Conservation (phyloP, 2,888 invertebrate genomes). For the Cataglyphis livida region DNA sequence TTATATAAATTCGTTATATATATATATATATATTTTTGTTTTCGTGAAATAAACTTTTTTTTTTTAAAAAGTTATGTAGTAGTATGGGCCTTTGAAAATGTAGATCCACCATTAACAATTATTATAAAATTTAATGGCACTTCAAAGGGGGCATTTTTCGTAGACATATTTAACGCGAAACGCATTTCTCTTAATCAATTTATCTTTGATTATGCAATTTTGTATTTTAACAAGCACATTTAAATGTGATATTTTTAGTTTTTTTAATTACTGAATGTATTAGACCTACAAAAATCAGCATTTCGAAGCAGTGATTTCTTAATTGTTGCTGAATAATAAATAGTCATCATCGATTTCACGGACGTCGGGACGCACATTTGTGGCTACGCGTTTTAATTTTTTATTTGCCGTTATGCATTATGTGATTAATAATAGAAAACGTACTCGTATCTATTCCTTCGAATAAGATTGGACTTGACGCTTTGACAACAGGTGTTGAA, state of each 20-base stretch:
- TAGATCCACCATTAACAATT: neutral
- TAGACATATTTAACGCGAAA: neutral
- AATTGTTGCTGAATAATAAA: slow-evolving; percentile 25
- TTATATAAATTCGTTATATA: slow-evolving; percentile 23
- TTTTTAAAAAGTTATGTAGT: neutral
- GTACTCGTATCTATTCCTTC: slow-evolving; percentile 12
- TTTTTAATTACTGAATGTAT: neutral
- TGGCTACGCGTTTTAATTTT: slow-evolving; percentile 46
- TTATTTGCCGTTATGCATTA: slow-evolving; percentile 47
- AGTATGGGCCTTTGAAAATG: neutral
- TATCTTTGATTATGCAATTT: neutral
- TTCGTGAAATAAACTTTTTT: neutral
- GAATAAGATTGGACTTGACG: slow-evolving; percentile 19
- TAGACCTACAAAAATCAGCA: neutral
- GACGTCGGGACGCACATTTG: slow-evolving; percentile 35
- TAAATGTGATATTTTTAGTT: neutral
- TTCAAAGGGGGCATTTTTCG: neutral
- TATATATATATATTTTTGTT: slow-evolving; percentile 4
- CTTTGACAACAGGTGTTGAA: neutral
- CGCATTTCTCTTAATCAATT: slow-evolving; percentile 9
- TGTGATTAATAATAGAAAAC: slow-evolving; percentile 28
- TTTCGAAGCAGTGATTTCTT: neutral
- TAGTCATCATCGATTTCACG: slow-evolving; percentile 19
- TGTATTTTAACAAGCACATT: neutral
- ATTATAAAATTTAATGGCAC: neutral